Evolutionary conservation across 2,888 invertebrate species (phyloP).

Genomic region (Troides aeacus): DNA sequence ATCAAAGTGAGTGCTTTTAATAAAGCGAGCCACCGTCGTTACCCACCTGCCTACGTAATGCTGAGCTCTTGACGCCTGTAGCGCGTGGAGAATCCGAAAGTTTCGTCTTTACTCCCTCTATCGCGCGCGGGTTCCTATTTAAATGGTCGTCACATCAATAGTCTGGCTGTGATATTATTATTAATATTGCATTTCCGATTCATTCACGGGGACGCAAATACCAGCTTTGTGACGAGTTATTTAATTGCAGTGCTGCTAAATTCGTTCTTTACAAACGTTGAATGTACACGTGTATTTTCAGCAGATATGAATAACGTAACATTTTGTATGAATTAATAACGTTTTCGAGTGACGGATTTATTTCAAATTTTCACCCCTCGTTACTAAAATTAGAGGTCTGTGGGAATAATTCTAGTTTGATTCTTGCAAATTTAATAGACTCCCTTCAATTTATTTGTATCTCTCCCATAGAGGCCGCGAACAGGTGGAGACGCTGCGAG

Average conservation of each 20-base stretch:
- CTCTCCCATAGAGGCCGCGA: conserved; percentile 44
- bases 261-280: conserved; percentile 8
- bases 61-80: conserved; percentile 30
- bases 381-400: conserved; percentile 32
- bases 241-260: conserved; percentile 23
- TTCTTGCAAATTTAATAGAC: conserved; percentile 35
- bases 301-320: neutral
- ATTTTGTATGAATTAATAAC: conserved; percentile 5
- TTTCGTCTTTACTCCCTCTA: conserved; percentile 2
- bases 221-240: conserved; percentile 16
- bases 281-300: neutral
- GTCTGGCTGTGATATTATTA: conserved; percentile 40
- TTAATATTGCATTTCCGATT: conserved; percentile 39
- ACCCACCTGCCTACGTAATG: conserved; percentile 30
- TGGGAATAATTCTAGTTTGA: conserved; percentile 42
- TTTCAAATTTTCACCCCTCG: conserved; percentile 35
- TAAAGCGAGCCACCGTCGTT: conserved; percentile 52
- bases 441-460: conserved; percentile 39
- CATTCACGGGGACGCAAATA: conserved; percentile 24
- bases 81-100: conserved; percentile 12
- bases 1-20: conserved; percentile 77
- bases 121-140: conserved; percentile 28
- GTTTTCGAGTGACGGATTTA: conserved; percentile 20
- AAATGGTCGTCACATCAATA: conserved; percentile 35
- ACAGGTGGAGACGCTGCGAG: conserved; percentile 45